Evolutionary conservation across 2,113 vertebrate genomes (phyloP).

Genomic region (Microcebus tavaratra): DNA sequence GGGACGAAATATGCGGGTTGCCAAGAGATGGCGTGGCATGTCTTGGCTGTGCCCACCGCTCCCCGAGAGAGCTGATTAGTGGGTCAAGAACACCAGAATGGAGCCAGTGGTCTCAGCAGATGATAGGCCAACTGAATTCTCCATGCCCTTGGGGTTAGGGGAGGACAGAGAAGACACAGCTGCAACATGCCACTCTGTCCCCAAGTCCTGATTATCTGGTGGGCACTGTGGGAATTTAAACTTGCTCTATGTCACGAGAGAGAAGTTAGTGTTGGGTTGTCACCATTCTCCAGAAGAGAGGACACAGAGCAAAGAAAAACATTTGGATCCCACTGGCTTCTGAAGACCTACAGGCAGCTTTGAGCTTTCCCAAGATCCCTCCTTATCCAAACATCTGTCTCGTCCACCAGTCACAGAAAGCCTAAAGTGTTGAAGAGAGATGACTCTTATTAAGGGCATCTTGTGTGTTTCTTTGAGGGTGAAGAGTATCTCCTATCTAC

Average conservation of each 20-base stretch:
- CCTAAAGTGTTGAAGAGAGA: neutral
- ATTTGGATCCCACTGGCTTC: neutral
- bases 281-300: neutral
- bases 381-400: neutral
- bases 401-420: neutral
- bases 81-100: neutral
- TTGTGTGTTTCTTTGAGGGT: neutral
- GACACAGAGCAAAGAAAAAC: neutral
- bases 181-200: neutral
- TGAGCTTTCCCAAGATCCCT: neutral
- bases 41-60: neutral
- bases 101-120: neutral
- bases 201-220: neutral
- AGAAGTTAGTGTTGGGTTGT: neutral
- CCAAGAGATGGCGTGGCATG: neutral
- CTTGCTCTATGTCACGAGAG: neutral
- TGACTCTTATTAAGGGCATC: neutral
- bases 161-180: neutral
- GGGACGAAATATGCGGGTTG: neutral
- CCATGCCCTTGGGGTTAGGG: neutral
- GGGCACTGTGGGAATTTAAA: neutral
- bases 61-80: neutral
- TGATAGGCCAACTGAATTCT: neutral
- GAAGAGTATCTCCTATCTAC: no score
- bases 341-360: neutral